Conservation (phyloP, 2,888 invertebrate species). For the Spisula solida region DNA sequence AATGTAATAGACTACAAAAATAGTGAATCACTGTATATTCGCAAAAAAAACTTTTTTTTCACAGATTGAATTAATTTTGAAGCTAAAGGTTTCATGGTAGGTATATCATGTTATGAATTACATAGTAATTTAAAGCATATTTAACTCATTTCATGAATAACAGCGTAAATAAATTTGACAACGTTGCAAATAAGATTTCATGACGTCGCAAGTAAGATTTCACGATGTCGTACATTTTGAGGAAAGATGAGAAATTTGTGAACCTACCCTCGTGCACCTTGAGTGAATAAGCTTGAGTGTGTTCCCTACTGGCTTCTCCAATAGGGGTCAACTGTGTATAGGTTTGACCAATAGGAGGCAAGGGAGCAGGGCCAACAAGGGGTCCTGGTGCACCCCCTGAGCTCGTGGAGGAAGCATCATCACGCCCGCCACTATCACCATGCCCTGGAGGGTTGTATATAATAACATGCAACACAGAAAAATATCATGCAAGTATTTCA, state of each 20-base stretch:
- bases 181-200: too few relatives aligned
- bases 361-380: constrained; percentile 60
- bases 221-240: too few relatives aligned
- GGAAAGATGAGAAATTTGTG: background rate
- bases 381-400: constrained; percentile 52
- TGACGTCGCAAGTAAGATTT: too few relatives aligned
- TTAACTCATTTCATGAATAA: too few relatives aligned
- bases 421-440: constrained; percentile 34
- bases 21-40: too few relatives aligned
- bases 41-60: too few relatives aligned
- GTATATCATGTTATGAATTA: too few relatives aligned
- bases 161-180: too few relatives aligned
- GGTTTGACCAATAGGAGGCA: constrained; percentile 74
- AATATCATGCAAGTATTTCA: constrained; percentile 24
- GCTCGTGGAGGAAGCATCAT: constrained; percentile 50
- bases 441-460: constrained; percentile 15
- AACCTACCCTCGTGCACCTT: constrained; percentile 71
- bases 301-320: constrained; percentile 82
- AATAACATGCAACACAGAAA: constrained; percentile 35
- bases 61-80: too few relatives aligned
- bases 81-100: too few relatives aligned
- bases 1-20: too few relatives aligned
- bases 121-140: too few relatives aligned
- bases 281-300: constrained; percentile 74
- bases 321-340: constrained; percentile 78